phyloP scores from a whole-genome alignment of 2,797 vertebrate genomes.

The Acipenser oxyrinchus region DNA sequence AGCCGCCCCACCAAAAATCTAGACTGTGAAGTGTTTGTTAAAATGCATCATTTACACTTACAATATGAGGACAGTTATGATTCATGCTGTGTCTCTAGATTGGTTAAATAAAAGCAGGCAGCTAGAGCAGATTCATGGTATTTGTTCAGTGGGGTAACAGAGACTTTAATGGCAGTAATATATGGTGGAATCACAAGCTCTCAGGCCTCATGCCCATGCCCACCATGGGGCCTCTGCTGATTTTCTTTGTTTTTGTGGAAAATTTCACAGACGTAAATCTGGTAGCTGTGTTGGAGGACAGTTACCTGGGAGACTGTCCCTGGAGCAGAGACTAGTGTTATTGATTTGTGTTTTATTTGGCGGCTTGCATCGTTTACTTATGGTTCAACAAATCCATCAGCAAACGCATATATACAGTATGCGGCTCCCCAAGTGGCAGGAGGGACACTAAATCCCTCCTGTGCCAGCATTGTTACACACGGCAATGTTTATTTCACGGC shows the following conservation, averaged over 20 bases:
- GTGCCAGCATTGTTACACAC: too few species aligned
- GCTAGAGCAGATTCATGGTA: neutral
- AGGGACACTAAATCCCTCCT: neutral
- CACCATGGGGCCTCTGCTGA: conserved; percentile 11
- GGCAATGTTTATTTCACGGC: too few species aligned
- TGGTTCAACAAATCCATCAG: conserved; percentile 19
- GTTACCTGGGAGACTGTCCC: conserved; percentile 20
- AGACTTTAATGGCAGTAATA: neutral
- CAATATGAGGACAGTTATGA: too few species aligned
- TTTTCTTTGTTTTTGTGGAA: conserved; percentile 24
- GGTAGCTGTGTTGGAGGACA: conserved; percentile 23
- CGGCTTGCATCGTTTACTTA: conserved; percentile 22
- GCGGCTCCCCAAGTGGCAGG: conserved; percentile 2
- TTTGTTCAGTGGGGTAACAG: neutral
- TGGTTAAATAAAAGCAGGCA: neutral
- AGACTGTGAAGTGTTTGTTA: too few species aligned
- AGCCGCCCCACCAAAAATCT: too few species aligned
- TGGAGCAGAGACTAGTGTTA: neutral
- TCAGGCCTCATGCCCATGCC: conserved; percentile 16
- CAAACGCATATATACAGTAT: neutral
- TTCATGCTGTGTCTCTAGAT: too few species aligned
- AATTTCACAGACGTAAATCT: conserved; percentile 27
- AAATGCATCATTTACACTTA: too few species aligned
- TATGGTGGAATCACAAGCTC: conserved; percentile 8
- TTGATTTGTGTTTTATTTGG: conserved; percentile 25